Percentiles rank a stretch among this genome's conserved stretches.
Conservation (phyloP, 2,113 vertebrate species). For the Sigmodon hispidus region DNA sequence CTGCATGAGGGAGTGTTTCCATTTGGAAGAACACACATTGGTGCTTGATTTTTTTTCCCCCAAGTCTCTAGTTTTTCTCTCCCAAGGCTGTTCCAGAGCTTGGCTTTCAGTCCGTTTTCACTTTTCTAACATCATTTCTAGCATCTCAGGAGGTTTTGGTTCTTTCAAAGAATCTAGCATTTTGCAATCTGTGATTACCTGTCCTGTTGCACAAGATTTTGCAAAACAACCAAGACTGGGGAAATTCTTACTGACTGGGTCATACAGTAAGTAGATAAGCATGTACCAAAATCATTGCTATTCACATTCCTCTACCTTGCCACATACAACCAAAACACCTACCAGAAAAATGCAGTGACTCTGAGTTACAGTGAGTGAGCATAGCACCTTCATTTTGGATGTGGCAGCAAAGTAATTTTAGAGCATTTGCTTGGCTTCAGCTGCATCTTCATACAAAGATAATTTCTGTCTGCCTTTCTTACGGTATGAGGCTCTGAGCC, state of each 20-base stretch:
- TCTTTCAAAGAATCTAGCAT: background rate
- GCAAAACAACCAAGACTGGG: background rate
- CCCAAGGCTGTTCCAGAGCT: background rate
- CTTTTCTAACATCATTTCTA: background rate
- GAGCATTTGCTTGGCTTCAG: background rate
- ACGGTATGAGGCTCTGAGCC: background rate
- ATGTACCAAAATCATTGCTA: background rate
- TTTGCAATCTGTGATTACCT: background rate
- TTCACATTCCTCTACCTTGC: background rate
- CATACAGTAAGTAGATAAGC: background rate
- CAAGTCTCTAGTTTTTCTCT: background rate
- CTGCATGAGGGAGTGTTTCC: background rate
- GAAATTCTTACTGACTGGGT: background rate
- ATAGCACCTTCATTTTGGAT: background rate
- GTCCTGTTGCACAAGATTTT: background rate
- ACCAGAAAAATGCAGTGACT: background rate
- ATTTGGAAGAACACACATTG: background rate
- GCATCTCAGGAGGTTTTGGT: background rate
- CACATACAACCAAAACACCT: background rate
- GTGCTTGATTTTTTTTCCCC: background rate
- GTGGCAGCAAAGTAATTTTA: background rate
- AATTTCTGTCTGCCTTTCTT: conserved; percentile 37
- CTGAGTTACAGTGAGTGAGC: background rate
- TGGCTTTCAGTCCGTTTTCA: background rate
- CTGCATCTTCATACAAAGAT: conserved; percentile 10